These are phyloP conservation scores for Eublepharis macularius DNA, from an alignment of 2,113 vertebrate genomes.

Conservation along the genomic window DNA sequence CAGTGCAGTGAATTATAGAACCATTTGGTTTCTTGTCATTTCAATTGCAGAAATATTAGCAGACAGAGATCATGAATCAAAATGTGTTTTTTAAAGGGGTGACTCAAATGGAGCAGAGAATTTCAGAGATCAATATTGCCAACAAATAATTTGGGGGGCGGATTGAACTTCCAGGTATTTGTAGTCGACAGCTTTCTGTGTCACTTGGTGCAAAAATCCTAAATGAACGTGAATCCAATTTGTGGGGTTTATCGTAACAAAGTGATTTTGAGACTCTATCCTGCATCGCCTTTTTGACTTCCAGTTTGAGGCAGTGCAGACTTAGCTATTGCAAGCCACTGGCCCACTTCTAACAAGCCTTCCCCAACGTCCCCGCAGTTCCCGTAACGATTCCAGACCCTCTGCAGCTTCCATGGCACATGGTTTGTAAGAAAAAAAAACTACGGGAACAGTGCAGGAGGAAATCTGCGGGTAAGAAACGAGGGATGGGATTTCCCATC, in stretches of 20 bases:
- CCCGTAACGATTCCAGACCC: slow-evolving; percentile 33
- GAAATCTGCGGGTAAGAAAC: neutral
- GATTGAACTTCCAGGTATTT: neutral
- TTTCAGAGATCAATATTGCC: neutral
- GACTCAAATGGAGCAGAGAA: neutral
- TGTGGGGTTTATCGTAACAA: slow-evolving; percentile 23
- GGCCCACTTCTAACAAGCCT: neutral
- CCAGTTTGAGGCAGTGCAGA: slow-evolving; percentile 35
- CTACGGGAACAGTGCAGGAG: no score
- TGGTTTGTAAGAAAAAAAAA: slow-evolving; percentile 25
- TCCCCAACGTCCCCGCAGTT: neutral
- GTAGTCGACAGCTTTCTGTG: neutral
- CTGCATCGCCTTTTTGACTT: slow-evolving; percentile 36
- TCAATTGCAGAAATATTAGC: neutral
- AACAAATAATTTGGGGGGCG: neutral
- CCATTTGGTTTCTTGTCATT: neutral
- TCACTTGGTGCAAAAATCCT: neutral
- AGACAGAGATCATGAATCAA: neutral
- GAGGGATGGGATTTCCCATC: slow-evolving; percentile 28
- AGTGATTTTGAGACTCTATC: slow-evolving; percentile 34
- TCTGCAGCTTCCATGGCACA: slow-evolving; percentile 26
- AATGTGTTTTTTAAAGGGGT: neutral
- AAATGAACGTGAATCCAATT: neutral
- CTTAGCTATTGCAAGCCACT: slow-evolving; percentile 17
- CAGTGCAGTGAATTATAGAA: neutral